These are phyloP conservation scores for Cheilosia scutellata DNA, from an alignment of 2,888 invertebrate species.

Conservation along the genomic window DNA sequence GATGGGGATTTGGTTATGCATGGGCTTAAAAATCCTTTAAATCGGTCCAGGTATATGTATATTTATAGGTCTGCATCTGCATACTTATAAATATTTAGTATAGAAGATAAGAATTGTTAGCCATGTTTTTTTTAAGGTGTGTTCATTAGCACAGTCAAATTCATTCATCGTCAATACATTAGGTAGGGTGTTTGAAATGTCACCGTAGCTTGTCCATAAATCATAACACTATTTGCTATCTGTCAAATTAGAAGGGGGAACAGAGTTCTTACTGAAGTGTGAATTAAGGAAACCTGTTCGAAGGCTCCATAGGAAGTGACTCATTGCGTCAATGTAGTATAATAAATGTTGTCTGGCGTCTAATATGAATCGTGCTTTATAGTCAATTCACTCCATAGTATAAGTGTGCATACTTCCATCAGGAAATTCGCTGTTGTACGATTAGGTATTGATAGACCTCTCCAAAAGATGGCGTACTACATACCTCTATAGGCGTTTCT, in stretches of 20 bases:
- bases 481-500: too few species aligned
- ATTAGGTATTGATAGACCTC: too few species aligned
- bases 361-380: too few species aligned
- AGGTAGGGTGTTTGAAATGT: neutral
- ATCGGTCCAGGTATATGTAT: neutral
- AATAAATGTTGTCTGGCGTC: neutral
- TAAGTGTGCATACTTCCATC: too few species aligned
- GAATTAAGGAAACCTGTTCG: constrained; percentile 11
- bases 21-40: constrained; percentile 10
- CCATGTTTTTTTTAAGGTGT: neutral
- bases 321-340: constrained; percentile 10
- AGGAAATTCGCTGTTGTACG: too few species aligned
- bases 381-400: too few species aligned
- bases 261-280: constrained; percentile 7
- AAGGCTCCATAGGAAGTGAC: neutral
- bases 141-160: neutral
- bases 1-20: neutral
- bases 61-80: neutral
- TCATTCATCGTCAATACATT: constrained; percentile 1
- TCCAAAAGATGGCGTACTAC: too few species aligned
- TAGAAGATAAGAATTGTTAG: neutral
- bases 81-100: neutral
- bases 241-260: neutral
- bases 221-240: constrained; percentile 4
- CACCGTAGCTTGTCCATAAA: constrained; percentile 4